These are phyloP conservation scores for Hypena proboscidalis DNA, from an alignment of 2,888 invertebrate genomes.

Conservation along the genomic window DNA sequence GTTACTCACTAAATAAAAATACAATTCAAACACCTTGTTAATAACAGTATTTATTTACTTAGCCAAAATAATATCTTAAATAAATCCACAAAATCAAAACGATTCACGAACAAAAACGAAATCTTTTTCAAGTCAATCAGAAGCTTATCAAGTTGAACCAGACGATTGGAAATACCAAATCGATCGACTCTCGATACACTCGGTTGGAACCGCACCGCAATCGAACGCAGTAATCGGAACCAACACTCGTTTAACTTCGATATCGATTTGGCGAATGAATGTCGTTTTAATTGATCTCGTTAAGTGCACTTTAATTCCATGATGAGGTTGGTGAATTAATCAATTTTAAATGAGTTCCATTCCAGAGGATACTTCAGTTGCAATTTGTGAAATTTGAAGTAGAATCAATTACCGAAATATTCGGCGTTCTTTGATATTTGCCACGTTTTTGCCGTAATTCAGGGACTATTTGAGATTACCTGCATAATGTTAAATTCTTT, in stretches of 20 bases:
- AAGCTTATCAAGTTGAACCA: conserved; percentile 27
- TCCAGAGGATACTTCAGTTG: background rate
- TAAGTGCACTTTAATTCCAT: conserved; percentile 58
- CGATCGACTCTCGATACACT: conserved; percentile 23
- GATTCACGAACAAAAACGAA: background rate
- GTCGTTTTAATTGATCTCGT: conserved; percentile 57
- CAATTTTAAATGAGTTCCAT: conserved; percentile 35
- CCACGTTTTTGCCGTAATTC: too few relatives aligned
- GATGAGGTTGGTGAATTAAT: conserved; percentile 51
- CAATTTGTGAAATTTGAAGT: background rate
- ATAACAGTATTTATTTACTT: too few relatives aligned
- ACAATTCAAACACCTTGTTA: too few relatives aligned
- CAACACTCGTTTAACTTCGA: conserved; percentile 47
- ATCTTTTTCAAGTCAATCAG: too few relatives aligned
- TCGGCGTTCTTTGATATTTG: too few relatives aligned
- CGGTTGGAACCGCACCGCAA: conserved; percentile 22
- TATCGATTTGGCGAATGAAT: conserved; percentile 56
- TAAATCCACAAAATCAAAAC: too few relatives aligned
- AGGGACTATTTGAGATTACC: too few relatives aligned
- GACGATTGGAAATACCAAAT: conserved; percentile 16
- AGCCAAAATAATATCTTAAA: too few relatives aligned
- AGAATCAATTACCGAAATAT: too few relatives aligned
- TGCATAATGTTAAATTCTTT: too few relatives aligned
- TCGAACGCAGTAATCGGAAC: conserved; percentile 39
- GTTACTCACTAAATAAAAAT: too few relatives aligned